Percentiles rank a stretch among this genome's conserved stretches.
Evolutionary conservation across 1,140 invertebrate species (phyloP).

Genomic region (Drosophila pachea): DNA sequence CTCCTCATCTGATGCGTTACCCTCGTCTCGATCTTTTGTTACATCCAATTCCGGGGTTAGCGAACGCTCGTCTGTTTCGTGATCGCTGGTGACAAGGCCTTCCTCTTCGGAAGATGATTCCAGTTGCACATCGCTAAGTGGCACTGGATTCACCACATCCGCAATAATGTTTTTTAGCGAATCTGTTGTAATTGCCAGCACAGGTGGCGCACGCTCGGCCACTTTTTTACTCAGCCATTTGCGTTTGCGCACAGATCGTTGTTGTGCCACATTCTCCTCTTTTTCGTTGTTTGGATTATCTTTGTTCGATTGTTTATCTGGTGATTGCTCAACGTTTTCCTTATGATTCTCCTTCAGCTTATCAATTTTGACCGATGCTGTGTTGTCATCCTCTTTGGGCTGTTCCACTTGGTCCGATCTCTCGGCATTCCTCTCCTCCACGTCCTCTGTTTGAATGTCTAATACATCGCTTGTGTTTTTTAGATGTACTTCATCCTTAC

Average conservation of each 20-base stretch:
- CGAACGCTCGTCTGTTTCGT: conserved; percentile 82
- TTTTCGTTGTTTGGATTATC: conserved; percentile 29
- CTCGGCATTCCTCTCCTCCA: conserved; percentile 49
- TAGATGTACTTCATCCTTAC: conserved; percentile 69
- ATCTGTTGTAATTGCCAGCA: conserved; percentile 82
- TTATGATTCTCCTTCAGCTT: conserved; percentile 61
- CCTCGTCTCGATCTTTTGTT: conserved; percentile 49
- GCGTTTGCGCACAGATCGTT: conserved; percentile 67
- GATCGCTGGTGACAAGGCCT: conserved; percentile 78
- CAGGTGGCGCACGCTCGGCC: conserved; percentile 78
- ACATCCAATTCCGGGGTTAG: conserved; percentile 84
- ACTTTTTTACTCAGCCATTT: conserved; percentile 72
- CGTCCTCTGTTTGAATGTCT: conserved; percentile 73
- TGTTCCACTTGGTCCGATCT: conserved; percentile 40
- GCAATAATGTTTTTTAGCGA: conserved; percentile 82
- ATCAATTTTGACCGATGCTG: conserved; percentile 24
- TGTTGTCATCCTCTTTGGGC: conserved; percentile 26
- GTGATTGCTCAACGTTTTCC: conserved; percentile 11
- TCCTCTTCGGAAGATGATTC: conserved; percentile 75
- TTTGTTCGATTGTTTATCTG: conserved; percentile 1
- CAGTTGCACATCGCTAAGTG: conserved; percentile 73
- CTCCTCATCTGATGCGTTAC: conserved; percentile 32
- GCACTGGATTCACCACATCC: conserved; percentile 80
- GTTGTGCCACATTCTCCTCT: conserved; percentile 34
- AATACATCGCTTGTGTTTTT: conserved; percentile 75